Percentiles rank a stretch among this genome's conserved stretches.
Conservation (phyloP, 2,888 invertebrate genomes). For the Prosopocoilus inquinatus region DNA sequence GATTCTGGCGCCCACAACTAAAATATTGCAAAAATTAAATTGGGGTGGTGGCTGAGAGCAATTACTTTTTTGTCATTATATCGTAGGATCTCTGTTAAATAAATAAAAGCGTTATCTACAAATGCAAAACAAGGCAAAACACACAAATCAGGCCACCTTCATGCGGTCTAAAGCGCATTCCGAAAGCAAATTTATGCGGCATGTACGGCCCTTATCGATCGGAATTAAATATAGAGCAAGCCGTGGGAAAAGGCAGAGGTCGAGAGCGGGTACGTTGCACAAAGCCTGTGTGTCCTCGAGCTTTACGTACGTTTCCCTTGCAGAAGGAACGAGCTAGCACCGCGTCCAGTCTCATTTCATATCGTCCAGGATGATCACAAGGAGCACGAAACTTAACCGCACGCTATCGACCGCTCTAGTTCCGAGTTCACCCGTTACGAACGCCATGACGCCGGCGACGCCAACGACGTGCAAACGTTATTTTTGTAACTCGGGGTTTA, state of each 20-base stretch:
- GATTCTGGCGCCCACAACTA: no score
- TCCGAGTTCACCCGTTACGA: conserved; percentile 8
- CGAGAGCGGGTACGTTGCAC: conserved; percentile 9
- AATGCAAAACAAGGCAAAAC: no score
- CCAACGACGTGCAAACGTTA: conserved; percentile 11
- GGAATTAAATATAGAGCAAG: conserved; percentile 15
- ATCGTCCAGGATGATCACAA: conserved; percentile 4
- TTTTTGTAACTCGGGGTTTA: no score
- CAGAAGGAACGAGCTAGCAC: conserved; percentile 15
- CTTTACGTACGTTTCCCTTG: conserved; percentile 19
- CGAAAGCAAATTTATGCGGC: background rate
- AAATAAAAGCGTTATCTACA: no score
- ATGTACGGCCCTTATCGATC: conserved; percentile 18
- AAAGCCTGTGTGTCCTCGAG: conserved; percentile 14
- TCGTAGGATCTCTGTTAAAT: no score
- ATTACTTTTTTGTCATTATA: no score
- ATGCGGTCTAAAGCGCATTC: background rate
- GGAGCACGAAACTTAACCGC: conserved; percentile 12
- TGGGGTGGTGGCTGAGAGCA: no score
- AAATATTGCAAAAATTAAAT: no score
- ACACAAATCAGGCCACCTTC: no score
- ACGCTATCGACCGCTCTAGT: conserved; percentile 24
- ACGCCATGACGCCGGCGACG: conserved; percentile 10
- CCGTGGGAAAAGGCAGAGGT: conserved; percentile 11
- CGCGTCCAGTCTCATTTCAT: conserved; percentile 20